A percentile compares a stretch with the other conserved stretches of the same genome.
phyloP scores from a whole-genome alignment of 64 coral and sea anemone species.

The Pocillopora verrucosa region DNA sequence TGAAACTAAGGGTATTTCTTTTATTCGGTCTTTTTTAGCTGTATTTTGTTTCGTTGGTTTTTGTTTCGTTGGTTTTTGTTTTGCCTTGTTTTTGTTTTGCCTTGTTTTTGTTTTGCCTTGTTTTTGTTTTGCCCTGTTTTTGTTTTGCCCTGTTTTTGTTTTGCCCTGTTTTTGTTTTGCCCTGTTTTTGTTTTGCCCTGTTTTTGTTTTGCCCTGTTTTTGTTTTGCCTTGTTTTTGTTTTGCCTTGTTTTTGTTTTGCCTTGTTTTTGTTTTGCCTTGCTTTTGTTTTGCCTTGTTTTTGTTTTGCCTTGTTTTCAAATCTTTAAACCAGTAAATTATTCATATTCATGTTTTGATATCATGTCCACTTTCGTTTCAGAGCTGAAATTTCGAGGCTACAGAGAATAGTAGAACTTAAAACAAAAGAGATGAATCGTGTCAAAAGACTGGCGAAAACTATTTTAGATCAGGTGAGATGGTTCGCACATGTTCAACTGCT shows the following conservation, averaged over 20 bases:
- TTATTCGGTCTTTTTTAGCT: too few relatives aligned
- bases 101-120: not conserved
- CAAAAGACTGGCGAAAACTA: conserved; percentile 93
- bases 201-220: too few relatives aligned
- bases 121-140: not conserved
- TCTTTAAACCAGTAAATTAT: too few relatives aligned
- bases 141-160: not conserved
- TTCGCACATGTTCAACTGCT: too few relatives aligned
- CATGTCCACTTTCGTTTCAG: conserved; percentile 35
- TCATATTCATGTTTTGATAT: not conserved
- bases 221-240: too few relatives aligned
- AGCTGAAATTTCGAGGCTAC: conserved; percentile 83
- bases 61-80: too few relatives aligned
- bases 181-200: not conserved
- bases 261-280: not conserved
- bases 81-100: too few relatives aligned
- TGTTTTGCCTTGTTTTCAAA: too few relatives aligned
- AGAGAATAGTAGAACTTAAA: conserved; percentile 87
- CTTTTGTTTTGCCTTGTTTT: not conserved
- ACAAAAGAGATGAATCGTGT: conserved; percentile 95
- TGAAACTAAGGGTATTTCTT: too few relatives aligned
- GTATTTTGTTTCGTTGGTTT: too few relatives aligned
- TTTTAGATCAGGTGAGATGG: conserved; percentile 83
- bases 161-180: not conserved
- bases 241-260: not conserved